Evolutionary conservation across 1,140 invertebrate species (phyloP), one percentile per base, ranked within the genome.

Genomic region (Drosophila carrolli): DNA sequence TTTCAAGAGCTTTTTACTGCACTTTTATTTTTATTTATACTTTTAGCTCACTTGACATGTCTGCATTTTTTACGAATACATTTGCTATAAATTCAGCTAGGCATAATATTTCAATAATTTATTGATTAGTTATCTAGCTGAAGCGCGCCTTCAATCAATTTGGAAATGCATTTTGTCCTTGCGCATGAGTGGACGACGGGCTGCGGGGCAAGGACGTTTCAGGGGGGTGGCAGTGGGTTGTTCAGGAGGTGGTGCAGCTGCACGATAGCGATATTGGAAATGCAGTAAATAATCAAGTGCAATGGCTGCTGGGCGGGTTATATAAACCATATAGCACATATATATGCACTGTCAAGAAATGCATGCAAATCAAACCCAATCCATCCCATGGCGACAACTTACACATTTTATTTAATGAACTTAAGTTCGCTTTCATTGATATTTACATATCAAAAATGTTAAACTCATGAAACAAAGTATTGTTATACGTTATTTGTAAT

Each of bases 231-330:
- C 7, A 19, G 16, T 13, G 50, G 48, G 43, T 27, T 29, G 27
- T 38, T 23, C 23, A 27, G 16, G 9, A 0, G 37, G n/a, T n/a
- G 43, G 19, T 43, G 27, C 61, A 46, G 37, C 5, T 38, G 62
- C 43, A 38, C 29, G 37, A 32, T 40, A n/a, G 23, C 56, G 50
- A 48, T 74, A 70, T 74, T 74, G 71, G 56, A 62, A 74, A 50
- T 62, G 71, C 71, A 68, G 75, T 77, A 77, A 77, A 77, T 77
- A 77, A 70, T 77, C 59, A 76, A 75, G 51, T 55, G 58, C 58
- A 56, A 35, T 40, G 32, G 51, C 29, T 41, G 51, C 38, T 29
- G 16, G n/a, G 14, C 35, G 29, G 32, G 37, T 11, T 65, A 14
- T 32, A 50, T 14, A 50, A 29, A 35, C 44, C 27, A 47, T 37